phyloP scores from a whole-genome alignment of 2,888 invertebrate genomes.

The Cetonia aurata region DNA sequence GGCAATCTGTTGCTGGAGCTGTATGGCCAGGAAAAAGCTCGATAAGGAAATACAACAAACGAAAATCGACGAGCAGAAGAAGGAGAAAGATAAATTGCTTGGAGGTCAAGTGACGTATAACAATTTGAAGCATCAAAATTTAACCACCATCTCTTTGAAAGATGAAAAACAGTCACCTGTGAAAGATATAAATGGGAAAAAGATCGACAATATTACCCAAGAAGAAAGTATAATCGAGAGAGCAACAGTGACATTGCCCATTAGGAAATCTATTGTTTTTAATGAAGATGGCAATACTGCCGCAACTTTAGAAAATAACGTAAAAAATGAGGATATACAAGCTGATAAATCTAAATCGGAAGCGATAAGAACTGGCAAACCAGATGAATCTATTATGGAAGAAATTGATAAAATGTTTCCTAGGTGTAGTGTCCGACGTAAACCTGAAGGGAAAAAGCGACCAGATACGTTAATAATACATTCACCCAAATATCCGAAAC shows the following conservation, averaged over 20 bases:
- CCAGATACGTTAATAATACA: constrained; percentile 42
- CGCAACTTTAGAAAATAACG: not conserved
- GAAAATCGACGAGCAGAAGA: constrained; percentile 23
- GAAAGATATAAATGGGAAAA: constrained; percentile 8
- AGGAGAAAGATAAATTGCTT: constrained; percentile 44
- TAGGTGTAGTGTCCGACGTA: constrained; percentile 43
- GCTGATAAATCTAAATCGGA: not conserved
- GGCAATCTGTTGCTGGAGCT: constrained; percentile 37
- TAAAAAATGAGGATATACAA: not conserved
- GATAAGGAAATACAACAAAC: constrained; percentile 11
- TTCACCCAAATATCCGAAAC: constrained; percentile 29
- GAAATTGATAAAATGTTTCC: constrained; percentile 47
- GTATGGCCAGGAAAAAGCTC: not conserved
- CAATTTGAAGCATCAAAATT: constrained; percentile 36
- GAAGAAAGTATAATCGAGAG: not conserved
- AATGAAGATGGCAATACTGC: constrained; percentile 21
- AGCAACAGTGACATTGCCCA: constrained; percentile 15
- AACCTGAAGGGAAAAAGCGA: constrained; percentile 33
- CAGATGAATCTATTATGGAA: constrained; percentile 40
- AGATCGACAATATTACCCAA: not conserved
- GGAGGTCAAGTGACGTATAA: constrained; percentile 40
- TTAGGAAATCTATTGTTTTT: constrained; percentile 24
- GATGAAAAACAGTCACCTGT: constrained; percentile 28
- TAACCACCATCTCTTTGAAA: constrained; percentile 9
- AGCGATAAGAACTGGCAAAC: not conserved